A percentile compares a stretch with the other conserved stretches of the same genome.
phyloP scores from a whole-genome alignment of 2,113 vertebrate genomes.

The Clarias batrachus region DNA sequence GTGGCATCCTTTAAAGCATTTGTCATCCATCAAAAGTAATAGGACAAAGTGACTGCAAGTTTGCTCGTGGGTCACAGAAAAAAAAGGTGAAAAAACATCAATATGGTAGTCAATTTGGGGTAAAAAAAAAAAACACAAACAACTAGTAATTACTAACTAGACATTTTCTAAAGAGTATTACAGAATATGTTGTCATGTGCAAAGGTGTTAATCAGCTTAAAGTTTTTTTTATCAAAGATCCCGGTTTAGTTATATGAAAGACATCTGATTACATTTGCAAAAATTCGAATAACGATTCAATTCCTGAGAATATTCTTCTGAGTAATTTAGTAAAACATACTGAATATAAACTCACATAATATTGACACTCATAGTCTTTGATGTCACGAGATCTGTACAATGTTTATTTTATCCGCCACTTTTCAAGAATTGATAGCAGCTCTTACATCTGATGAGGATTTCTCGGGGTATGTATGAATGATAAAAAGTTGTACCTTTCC shows the following conservation, averaged over 20 bases:
- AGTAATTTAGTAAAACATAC: neutral
- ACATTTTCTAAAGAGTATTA: neutral
- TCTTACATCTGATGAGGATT: neutral
- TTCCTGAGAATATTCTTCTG: neutral
- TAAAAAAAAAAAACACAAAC: neutral
- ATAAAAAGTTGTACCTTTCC: neutral
- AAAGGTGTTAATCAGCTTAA: slow-evolving; percentile 7
- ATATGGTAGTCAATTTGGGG: neutral
- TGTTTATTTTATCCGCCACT: neutral
- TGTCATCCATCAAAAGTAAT: neutral
- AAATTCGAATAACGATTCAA: neutral
- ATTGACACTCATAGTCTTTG: neutral
- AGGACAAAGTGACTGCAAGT: neutral
- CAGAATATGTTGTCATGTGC: neutral
- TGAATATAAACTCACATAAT: neutral
- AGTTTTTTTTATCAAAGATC: neutral
- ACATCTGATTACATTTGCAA: neutral
- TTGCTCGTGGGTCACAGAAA: neutral
- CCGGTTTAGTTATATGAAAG: neutral
- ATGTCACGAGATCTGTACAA: neutral
- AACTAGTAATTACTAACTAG: neutral
- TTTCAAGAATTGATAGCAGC: neutral
- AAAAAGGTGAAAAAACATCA: neutral
- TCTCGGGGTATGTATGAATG: neutral
- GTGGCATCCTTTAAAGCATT: neutral